Percentiles rank a stretch among this genome's conserved stretches.
Evolutionary conservation across 2,888 invertebrate genomes (phyloP).

Genomic region (Phaedon cochleariae): DNA sequence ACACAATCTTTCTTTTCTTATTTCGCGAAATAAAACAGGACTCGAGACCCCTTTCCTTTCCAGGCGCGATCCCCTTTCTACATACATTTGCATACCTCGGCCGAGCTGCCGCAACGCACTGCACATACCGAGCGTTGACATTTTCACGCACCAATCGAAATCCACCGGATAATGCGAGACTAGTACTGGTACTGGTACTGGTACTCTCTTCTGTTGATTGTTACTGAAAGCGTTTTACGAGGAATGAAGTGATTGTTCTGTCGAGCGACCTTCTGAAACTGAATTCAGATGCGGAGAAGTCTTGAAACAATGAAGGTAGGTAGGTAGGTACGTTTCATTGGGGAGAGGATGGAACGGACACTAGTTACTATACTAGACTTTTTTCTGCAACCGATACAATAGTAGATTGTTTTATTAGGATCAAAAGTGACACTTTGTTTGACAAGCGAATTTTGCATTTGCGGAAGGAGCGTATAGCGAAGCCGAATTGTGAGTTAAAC

Average conservation of each 20-base stretch:
- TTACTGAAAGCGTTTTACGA: constrained; percentile 19
- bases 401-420: too few relatives aligned
- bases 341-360: neutral
- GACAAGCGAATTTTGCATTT: too few relatives aligned
- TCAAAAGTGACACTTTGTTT: too few relatives aligned
- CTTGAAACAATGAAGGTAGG: neutral
- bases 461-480: too few relatives aligned
- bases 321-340: neutral
- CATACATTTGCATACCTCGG: constrained; percentile 9
- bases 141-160: neutral
- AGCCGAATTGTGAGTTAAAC: too few relatives aligned
- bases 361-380: too few relatives aligned
- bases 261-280: constrained; percentile 17
- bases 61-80: constrained; percentile 21
- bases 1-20: constrained; percentile 49
- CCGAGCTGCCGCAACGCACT: too few relatives aligned
- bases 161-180: too few relatives aligned
- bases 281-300: constrained; percentile 2
- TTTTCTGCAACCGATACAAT: too few relatives aligned
- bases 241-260: constrained; percentile 15
- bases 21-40: constrained; percentile 50
- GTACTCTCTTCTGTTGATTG: too few relatives aligned
- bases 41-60: too few relatives aligned
- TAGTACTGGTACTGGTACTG: neutral
- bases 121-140: constrained; percentile 9